Evolutionary conservation across 2,888 invertebrate genomes (phyloP).

Genomic region (Dolomedes plantarius): DNA sequence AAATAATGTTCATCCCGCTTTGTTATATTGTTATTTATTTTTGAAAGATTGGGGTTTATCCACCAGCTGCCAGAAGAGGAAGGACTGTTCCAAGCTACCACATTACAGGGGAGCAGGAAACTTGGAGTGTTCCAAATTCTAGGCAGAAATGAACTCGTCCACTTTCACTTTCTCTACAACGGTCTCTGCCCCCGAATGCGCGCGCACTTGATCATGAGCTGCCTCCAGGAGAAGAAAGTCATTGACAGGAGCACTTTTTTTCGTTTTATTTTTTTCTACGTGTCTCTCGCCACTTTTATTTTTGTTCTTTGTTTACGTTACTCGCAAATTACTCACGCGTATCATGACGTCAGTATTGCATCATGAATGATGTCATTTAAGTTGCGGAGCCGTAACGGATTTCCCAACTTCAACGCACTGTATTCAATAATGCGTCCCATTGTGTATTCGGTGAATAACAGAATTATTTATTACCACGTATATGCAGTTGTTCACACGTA

Average conservation of each 20-base stretch:
- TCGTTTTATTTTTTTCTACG: background rate
- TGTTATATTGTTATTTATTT: no score
- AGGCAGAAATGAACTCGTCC: slow-evolving; percentile 31
- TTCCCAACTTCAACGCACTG: no score
- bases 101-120: background rate
- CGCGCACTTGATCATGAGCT: background rate
- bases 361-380: background rate
- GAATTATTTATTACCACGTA: no score
- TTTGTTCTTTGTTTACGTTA: background rate
- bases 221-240: background rate
- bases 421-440: no score
- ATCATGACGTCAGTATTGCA: slow-evolving; percentile 4
- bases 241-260: background rate
- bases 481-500: no score
- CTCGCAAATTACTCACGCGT: background rate
- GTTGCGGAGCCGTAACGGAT: no score
- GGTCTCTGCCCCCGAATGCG: slow-evolving; percentile 7
- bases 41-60: no score
- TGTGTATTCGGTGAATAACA: no score
- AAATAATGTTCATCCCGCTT: no score
- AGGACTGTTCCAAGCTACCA: background rate
- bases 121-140: background rate
- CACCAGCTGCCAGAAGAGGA: no score
- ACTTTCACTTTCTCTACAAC: slow-evolving; percentile 32
- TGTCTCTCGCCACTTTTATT: background rate